These are phyloP conservation scores for Cuniculus paca DNA, from an alignment of 2,797 vertebrate species.

Conservation along the genomic window DNA sequence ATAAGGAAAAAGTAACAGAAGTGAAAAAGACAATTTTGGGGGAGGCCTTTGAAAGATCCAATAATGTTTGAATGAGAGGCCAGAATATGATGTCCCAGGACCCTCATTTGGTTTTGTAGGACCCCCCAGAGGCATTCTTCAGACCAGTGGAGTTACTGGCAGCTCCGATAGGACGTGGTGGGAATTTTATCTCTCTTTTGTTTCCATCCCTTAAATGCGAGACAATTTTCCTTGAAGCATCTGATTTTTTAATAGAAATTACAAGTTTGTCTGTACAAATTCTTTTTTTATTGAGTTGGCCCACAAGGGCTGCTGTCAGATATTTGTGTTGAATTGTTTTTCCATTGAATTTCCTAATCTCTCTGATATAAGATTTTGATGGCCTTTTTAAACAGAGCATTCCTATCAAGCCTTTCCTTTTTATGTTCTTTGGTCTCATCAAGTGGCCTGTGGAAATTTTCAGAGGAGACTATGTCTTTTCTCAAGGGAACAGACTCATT, in stretches of 20 bases:
- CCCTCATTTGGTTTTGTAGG: background rate
- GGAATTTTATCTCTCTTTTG: background rate
- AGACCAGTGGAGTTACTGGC: background rate
- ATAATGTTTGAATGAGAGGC: background rate
- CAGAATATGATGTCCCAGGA: background rate
- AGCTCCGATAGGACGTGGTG: background rate
- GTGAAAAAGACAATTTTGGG: background rate
- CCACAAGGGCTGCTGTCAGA: background rate
- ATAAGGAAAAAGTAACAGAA: background rate
- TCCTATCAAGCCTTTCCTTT: background rate
- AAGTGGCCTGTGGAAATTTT: background rate
- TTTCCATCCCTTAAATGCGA: background rate
- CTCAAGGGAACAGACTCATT: background rate
- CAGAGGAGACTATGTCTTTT: background rate
- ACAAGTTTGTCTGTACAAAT: background rate
- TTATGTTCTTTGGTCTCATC: background rate
- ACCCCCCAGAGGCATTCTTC: background rate
- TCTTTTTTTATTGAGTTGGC: background rate
- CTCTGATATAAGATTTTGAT: background rate
- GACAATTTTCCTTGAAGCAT: background rate
- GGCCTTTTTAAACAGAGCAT: background rate
- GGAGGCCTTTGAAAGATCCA: background rate
- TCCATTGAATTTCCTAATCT: background rate
- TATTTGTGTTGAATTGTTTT: background rate
- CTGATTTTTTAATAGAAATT: background rate